These are phyloP conservation scores for Megalurothrips usitatus DNA, from an alignment of 2,888 invertebrate species.

Conservation along the genomic window DNA sequence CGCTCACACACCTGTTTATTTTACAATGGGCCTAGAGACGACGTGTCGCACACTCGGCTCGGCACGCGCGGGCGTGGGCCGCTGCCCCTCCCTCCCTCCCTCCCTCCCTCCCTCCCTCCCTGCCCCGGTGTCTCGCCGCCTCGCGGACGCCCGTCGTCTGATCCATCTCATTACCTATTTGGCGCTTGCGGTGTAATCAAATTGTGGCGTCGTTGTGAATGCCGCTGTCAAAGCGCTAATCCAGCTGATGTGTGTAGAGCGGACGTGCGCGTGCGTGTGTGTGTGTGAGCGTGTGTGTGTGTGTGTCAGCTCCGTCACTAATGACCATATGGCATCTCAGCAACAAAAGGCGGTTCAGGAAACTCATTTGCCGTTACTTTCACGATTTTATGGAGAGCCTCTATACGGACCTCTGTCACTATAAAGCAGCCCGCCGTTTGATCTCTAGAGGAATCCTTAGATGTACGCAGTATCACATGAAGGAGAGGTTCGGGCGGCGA, in stretches of 20 bases:
- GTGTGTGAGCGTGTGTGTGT: not conserved
- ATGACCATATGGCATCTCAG: no score
- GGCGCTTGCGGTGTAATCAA: conserved; percentile 29
- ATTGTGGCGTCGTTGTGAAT: not conserved
- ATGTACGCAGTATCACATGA: no score
- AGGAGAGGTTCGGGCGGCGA: no score
- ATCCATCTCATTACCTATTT: conserved; percentile 23
- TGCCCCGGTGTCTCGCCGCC: conserved; percentile 35
- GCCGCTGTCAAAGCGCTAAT: not conserved
- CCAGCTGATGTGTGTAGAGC: not conserved
- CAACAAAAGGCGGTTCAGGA: no score
- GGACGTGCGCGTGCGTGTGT: not conserved
- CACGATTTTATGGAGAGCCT: no score
- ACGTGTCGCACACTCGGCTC: not conserved
- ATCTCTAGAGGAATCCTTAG: no score
- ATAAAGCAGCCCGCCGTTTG: no score
- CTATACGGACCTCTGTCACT: no score
- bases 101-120: conserved; percentile 33
- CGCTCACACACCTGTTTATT: not conserved
- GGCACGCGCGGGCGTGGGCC: not conserved
- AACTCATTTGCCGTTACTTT: no score
- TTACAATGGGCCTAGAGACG: not conserved
- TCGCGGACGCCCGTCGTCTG: conserved; percentile 28
- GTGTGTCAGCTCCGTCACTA: not conserved
- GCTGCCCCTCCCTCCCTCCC: conserved; percentile 27